Evolutionary conservation across 1,140 invertebrate genomes (phyloP).

Genomic region (Papilio polyxenes): DNA sequence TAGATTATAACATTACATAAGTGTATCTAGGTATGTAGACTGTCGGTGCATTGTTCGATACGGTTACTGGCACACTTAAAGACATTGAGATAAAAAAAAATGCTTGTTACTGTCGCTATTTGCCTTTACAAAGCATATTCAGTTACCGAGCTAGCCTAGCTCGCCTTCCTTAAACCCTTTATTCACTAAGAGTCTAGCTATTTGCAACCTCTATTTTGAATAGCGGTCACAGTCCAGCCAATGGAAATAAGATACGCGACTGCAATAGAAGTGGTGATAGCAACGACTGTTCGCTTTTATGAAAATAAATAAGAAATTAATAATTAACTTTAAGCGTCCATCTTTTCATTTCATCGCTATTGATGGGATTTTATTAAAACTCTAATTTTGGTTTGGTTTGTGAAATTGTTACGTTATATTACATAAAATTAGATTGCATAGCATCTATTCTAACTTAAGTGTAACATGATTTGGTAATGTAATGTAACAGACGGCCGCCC

Average conservation of each 20-base stretch:
- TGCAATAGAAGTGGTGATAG: no score
- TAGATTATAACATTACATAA: slow-evolving; percentile 43
- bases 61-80: slow-evolving; percentile 22
- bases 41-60: slow-evolving; percentile 25
- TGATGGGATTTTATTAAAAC: not conserved
- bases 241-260: no score
- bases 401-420: not conserved
- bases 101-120: not conserved
- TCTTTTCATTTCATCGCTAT: no score
- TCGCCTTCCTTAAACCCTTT: no score
- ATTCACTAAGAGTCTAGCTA: no score
- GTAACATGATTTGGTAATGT: not conserved
- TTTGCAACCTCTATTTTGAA: no score
- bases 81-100: not conserved
- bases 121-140: not conserved
- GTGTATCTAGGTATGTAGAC: slow-evolving; percentile 30
- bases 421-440: not conserved
- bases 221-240: no score
- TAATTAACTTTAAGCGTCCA: no score
- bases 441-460: not conserved
- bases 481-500: slow-evolving; percentile 26
- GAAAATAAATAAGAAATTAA: no score
- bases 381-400: not conserved
- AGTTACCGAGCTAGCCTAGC: no score
- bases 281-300: no score